Conservation (phyloP, 37 sponge, comb jelly and placozoan species). For the Hexactinellida sp. region DNA sequence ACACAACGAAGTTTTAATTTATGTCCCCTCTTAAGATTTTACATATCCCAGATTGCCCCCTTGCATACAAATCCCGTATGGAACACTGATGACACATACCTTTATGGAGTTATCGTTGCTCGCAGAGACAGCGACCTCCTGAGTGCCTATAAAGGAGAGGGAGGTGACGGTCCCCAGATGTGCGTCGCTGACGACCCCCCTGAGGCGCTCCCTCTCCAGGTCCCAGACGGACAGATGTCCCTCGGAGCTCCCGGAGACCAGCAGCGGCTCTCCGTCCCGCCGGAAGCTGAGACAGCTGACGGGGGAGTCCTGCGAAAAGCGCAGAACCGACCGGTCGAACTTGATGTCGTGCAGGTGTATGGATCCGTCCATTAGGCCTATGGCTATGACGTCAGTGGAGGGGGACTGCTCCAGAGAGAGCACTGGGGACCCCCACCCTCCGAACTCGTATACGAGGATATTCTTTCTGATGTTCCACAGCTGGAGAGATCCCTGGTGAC, state of each 20-base stretch:
- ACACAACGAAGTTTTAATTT: too few species aligned
- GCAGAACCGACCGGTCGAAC: constrained; percentile 70
- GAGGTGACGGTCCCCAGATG: constrained; percentile 53
- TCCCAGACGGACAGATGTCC: constrained; percentile 96
- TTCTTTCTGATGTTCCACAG: constrained; percentile 84
- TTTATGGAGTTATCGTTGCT: constrained; percentile 76
- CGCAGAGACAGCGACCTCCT: constrained; percentile 67
- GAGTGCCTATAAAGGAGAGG: constrained; percentile 50
- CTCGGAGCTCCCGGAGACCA: constrained; percentile 54
- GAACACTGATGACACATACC: too few species aligned
- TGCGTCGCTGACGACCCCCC: constrained; percentile 35
- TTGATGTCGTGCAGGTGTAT: constrained; percentile 71
- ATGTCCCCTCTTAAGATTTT: too few species aligned
- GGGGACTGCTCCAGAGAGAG: constrained; percentile 57
- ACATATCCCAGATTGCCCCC: not conserved
- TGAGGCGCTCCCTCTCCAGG: constrained; percentile 48
- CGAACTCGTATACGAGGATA: constrained; percentile 55
- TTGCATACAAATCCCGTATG: not conserved
- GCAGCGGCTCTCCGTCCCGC: constrained; percentile 63
- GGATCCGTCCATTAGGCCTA: constrained; percentile 67
- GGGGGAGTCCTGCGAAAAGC: constrained; percentile 85
- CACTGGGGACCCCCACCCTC: constrained; percentile 62
- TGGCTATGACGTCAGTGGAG: constrained; percentile 67
- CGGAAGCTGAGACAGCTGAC: constrained; percentile 69
- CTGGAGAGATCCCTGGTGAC: constrained; percentile 67